These are phyloP conservation scores for Smutsia gigantea DNA, from an alignment of 2,797 vertebrate species.

Conservation along the genomic window DNA sequence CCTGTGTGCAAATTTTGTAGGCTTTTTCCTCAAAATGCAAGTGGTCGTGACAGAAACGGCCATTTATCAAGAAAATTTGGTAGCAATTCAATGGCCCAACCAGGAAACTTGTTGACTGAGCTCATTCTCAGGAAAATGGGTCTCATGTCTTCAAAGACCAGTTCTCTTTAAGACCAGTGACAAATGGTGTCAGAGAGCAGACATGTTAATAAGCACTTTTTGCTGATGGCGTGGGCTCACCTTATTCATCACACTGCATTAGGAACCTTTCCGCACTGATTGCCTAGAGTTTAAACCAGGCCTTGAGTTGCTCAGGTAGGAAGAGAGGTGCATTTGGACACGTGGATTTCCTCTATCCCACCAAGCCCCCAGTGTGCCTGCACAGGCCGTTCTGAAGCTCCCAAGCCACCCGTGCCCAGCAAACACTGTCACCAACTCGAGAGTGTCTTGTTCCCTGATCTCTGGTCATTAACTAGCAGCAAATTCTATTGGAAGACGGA, in stretches of 20 bases:
- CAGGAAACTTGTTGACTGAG: neutral
- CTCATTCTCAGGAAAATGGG: neutral
- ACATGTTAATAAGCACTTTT: neutral
- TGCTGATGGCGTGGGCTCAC: neutral
- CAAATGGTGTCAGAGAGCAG: neutral
- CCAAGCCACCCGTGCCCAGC: neutral
- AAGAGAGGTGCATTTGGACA: neutral
- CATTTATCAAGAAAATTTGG: neutral
- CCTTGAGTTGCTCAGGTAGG: neutral
- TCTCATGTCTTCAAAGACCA: neutral
- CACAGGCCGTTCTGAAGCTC: too few species aligned
- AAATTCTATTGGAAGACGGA: neutral
- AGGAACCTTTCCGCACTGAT: neutral
- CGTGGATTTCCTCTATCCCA: neutral
- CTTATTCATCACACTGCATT: neutral
- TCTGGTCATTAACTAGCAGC: neutral
- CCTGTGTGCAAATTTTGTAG: neutral
- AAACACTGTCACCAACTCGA: neutral
- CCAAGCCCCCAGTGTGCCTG: neutral
- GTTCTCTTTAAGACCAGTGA: neutral
- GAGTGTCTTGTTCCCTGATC: rapidly evolving
- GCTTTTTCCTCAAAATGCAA: constrained; percentile 37
- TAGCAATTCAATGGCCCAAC: neutral
- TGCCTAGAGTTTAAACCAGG: neutral
- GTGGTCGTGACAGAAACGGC: neutral